These are phyloP conservation scores for Aphelenchoides fujianensis DNA, from an alignment of 1,140 invertebrate genomes.

Conservation along the genomic window DNA sequence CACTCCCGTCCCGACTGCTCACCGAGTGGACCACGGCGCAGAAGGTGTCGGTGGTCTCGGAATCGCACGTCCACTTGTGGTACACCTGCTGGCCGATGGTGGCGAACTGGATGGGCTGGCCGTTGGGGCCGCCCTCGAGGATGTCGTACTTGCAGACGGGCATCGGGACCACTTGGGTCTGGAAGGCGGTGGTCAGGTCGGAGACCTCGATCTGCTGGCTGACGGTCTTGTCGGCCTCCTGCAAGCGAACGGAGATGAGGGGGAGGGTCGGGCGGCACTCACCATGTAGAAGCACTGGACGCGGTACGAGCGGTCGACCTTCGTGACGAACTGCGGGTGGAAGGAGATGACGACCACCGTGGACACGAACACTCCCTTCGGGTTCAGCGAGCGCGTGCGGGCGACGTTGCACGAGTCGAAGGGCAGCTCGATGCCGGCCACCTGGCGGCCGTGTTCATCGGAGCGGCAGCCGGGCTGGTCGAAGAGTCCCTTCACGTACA, in stretches of 20 bases:
- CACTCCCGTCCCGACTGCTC: conserved; percentile 13
- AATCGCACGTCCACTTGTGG: conserved; percentile 63
- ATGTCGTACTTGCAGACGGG: conserved; percentile 61
- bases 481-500: conserved; percentile 62
- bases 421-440: conserved; percentile 61
- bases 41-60: conserved; percentile 61
- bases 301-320: conserved; percentile 61
- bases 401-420: conserved; percentile 62
- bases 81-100: conserved; percentile 63
- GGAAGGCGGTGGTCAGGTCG: conserved; percentile 61
- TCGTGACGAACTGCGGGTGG: conserved; percentile 61
- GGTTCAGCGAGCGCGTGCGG: conserved; percentile 60
- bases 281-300: conserved; percentile 63
- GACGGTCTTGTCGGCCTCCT: conserved; percentile 62
- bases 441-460: conserved; percentile 61
- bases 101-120: conserved; percentile 61
- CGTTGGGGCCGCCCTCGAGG: conserved; percentile 60
- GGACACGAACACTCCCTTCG: conserved; percentile 59
- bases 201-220: conserved; percentile 59
- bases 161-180: conserved; percentile 62
- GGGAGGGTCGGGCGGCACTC: neutral
- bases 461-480: conserved; percentile 58
- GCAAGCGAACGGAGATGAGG: neutral
- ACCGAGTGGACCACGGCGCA: conserved; percentile 60
- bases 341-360: conserved; percentile 62